Conservation (phyloP, 1,140 invertebrate species). For the Papilio machaon region DNA sequence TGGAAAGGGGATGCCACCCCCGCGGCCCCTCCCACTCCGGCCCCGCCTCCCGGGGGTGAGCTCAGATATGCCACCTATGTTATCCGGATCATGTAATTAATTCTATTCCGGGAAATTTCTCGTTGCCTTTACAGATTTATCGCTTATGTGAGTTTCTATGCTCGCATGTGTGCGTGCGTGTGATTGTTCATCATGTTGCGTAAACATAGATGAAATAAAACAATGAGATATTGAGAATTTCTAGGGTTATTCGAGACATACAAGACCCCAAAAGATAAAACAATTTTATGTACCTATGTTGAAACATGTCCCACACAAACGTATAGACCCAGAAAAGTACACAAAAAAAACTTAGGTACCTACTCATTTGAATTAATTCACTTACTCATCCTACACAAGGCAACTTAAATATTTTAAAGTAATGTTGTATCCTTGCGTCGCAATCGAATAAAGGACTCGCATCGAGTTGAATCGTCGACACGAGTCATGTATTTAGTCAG, state of each 20-base stretch:
- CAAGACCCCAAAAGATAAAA: not conserved
- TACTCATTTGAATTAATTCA: too few relatives aligned
- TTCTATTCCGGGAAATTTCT: conserved; percentile 55
- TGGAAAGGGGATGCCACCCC: conserved; percentile 31
- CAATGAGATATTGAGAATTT: not conserved
- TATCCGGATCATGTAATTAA: conserved; percentile 55
- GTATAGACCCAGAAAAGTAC: too few relatives aligned
- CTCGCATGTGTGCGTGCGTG: conserved; percentile 32
- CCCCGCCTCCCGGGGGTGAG: conserved; percentile 37
- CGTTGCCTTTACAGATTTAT: conserved; percentile 41
- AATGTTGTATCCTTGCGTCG: too few relatives aligned
- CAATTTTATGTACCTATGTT: too few relatives aligned
- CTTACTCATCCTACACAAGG: too few relatives aligned
- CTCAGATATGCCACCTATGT: conserved; percentile 32
- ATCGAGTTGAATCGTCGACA: too few relatives aligned
- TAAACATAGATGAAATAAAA: not conserved
- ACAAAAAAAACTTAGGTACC: too few relatives aligned
- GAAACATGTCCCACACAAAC: too few relatives aligned
- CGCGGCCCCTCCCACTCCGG: conserved; percentile 26
- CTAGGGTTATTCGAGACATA: not conserved
- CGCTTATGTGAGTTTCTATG: conserved; percentile 11
- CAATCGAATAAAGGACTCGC: too few relatives aligned
- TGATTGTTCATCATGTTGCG: not conserved
- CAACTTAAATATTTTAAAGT: too few relatives aligned
- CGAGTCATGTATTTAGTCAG: too few relatives aligned